Evolutionary conservation across 1,140 invertebrate species (phyloP), one percentile per base, ranked within the genome.

Genomic region (Papilio glaucus): DNA sequence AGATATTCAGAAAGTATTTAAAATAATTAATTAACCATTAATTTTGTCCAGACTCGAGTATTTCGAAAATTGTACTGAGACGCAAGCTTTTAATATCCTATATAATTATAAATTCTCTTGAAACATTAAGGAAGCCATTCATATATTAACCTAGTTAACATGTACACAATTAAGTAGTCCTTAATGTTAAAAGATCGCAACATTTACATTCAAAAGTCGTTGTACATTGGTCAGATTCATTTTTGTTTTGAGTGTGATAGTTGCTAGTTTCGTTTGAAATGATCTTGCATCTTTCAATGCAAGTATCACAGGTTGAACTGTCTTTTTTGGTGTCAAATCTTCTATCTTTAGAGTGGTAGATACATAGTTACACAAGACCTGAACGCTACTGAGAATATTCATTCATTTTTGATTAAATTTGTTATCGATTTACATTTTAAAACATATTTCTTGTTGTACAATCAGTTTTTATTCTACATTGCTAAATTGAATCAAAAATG

Each of bases 331-430:
- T 69, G 42, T 53, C 67, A 42, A 29, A 53, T n/a, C 24, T 45
- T 53, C 73, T 70, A 38, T 77, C 74, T 76, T 74, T 91, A 89
- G 84, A 84, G 81, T 85, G 82, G 87, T 92, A 91, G 90, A 90
- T 0, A 57, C 49, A 57, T 89, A 89, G 87, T 85, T 81, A 89
- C 90, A 89, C 85, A 90, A 79, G 82, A 85, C 88, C 88, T 90
- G 89, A 87, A 85, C 83, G 88, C 88, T 85, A 89, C 89, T 91
- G 90, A 89, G 78, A 83, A 83, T 78, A 85, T 86, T 89, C 84
- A 87, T 85, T 86, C 82, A 39, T 85, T 89, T 90, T 86, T 87
- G 88, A 77, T 62, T 41, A 63, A 7, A 45, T 75, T 72, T 69
- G 41, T 26, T 24, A 26, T 61, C 26, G 4, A 45, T 62, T 49